Conservation (phyloP, 2,888 invertebrate species). For the Tenthredo mesomela region DNA sequence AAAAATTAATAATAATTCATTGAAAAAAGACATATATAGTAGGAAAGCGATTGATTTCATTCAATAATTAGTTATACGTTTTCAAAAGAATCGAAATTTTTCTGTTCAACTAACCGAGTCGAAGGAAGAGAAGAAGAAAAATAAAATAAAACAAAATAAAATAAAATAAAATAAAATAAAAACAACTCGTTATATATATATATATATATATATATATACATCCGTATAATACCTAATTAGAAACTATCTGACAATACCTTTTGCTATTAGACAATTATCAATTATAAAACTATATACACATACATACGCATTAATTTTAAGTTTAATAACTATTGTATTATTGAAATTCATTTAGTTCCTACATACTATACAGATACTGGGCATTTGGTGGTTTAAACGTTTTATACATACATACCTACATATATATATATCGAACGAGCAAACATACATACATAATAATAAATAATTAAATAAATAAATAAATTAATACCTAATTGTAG, state of each 20-base stretch:
- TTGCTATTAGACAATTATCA: constrained; percentile 29
- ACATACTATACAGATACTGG: constrained; percentile 61
- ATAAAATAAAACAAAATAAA: no score
- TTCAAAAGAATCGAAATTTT: background rate
- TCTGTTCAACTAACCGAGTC: background rate
- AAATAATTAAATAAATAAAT: background rate
- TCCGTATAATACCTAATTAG: background rate
- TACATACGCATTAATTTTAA: constrained; percentile 27
- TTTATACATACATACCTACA: no score
- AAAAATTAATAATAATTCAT: background rate
- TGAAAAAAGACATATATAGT: background rate
- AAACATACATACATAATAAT: constrained; percentile 50
- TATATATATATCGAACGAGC: constrained; percentile 58
- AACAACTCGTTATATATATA: no score
- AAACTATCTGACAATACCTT: background rate
- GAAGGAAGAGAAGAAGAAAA: background rate
- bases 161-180: no score
- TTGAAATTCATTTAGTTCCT: constrained; percentile 71
- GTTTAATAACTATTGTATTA: constrained; percentile 55
- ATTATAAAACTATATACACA: background rate
- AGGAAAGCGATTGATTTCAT: constrained; percentile 18
- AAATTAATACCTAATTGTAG: constrained; percentile 4
- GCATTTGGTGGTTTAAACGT: constrained; percentile 69
- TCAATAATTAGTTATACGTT: background rate
- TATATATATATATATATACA: no score